Percentiles rank a stretch among this genome's conserved stretches.
phyloP scores from a whole-genome alignment of 1,140 invertebrate genomes.

The Aphelinus certus region DNA sequence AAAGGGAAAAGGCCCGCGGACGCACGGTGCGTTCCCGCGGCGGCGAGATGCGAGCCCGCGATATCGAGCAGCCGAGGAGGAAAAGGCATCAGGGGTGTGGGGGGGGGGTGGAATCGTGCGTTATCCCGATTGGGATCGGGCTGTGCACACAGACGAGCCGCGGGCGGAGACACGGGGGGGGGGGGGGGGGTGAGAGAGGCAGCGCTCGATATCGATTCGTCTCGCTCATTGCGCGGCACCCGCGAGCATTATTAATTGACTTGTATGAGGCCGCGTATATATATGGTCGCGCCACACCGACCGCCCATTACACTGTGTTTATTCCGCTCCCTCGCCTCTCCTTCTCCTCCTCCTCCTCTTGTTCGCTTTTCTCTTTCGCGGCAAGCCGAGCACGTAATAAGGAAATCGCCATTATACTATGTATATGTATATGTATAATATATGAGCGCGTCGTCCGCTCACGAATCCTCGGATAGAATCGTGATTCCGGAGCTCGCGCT shows the following conservation, averaged over 20 bases:
- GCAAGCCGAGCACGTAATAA: neutral
- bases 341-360: too few relatives aligned
- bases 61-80: neutral
- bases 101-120: neutral
- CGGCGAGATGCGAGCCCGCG: neutral
- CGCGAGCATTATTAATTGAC: conserved; percentile 10
- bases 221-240: neutral
- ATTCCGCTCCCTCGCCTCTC: too few relatives aligned
- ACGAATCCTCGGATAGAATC: neutral
- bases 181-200: neutral
- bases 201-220: conserved; percentile 1
- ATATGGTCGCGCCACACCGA: too few relatives aligned
- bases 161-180: neutral
- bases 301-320: too few relatives aligned
- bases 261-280: neutral
- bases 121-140: neutral
- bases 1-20: too few relatives aligned
- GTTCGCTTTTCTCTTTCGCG: too few relatives aligned
- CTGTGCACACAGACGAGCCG: neutral
- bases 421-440: too few relatives aligned
- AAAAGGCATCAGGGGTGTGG: neutral
- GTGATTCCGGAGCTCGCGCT: too few relatives aligned
- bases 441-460: neutral
- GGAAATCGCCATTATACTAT: neutral
- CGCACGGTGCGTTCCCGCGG: too few relatives aligned